Evolutionary conservation across 2,113 vertebrate genomes (phyloP), one percentile per base, ranked within the genome.

Genomic region (Salvelinus sp.): DNA sequence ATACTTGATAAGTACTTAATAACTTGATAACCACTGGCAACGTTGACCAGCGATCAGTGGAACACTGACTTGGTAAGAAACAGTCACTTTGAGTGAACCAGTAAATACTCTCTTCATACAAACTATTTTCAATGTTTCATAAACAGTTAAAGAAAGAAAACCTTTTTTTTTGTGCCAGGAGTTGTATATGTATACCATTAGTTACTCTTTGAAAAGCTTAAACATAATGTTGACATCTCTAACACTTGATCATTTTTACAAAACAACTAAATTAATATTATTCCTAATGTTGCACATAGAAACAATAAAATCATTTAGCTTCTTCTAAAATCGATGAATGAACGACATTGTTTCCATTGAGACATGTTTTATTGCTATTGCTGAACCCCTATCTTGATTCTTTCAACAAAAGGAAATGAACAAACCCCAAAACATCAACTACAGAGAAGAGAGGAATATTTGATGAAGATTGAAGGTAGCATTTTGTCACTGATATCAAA

Each of bases 301-400:
- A 33, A 33, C 1, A 33, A 33, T 33, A 7, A 33, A 82, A 87
- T 85, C 72, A 76, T 83, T 64, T 47, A 81, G 80, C 79, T 79
- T 90, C 86, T 86, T 82, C 86, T 86, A 80, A 82, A 6, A 85
- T 76, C 82, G 58, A 79, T 89, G 90, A 91, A 90, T 87, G 89
- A 90, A 91, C 73, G 77, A 84, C 85, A 0, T 62, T n/a, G 79
- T 81, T 85, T 91, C 87, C 89, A 90, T 91, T 91, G 91, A 93
- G 93, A 93, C 88, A 83, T 91, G 90, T 93, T 92, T 94, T 94
- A 94, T 94, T 94, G 93, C 93, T 94, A 91, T 94, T 92, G 92
- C 92, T 90, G 88, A 91, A 93, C 92, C 83, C 86, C 89, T 92
- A 92, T 89, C 80, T 73, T 81, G 67, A 78, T 28, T 82, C 9